These are phyloP conservation scores for Daubentonia madagascariensis DNA, from an alignment of 2,113 vertebrate genomes.

Conservation along the genomic window DNA sequence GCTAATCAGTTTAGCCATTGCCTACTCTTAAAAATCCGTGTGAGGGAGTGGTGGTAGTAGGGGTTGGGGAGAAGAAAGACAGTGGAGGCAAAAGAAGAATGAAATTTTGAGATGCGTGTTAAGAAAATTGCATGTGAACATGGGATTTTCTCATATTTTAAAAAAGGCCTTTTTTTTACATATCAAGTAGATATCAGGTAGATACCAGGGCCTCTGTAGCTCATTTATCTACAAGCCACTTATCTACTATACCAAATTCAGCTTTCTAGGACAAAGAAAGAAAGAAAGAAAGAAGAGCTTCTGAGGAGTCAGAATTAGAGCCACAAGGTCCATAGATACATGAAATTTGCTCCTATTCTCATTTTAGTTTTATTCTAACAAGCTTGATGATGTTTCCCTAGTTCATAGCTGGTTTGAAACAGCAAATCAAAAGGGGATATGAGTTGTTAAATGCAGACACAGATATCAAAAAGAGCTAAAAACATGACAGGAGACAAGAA, in stretches of 20 bases:
- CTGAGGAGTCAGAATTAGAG: neutral
- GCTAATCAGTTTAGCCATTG: conserved; percentile 30
- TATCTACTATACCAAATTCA: neutral
- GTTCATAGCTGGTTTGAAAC: conserved; percentile 22
- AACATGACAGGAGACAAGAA: neutral
- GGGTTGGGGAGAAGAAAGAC: neutral
- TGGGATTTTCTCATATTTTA: neutral
- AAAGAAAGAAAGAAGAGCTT: conserved; percentile 31
- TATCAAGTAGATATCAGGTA: neutral
- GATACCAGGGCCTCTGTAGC: neutral
- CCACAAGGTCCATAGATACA: neutral
- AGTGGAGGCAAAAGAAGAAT: neutral
- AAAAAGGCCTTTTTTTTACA: neutral
- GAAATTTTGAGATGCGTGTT: neutral
- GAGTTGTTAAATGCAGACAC: conserved; percentile 18
- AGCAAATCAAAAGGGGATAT: conserved; percentile 42
- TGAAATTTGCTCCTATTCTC: conserved; percentile 1
- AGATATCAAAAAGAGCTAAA: conserved; percentile 23
- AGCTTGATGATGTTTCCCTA: conserved; percentile 1
- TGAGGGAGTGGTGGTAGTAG: neutral
- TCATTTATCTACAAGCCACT: neutral
- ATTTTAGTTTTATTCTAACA: conserved; percentile 38
- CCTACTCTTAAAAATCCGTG: neutral
- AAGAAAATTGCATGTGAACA: neutral
- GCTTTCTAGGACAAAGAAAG: neutral